Conservation (phyloP, 2,888 invertebrate species). For the Clusia tigrina region DNA sequence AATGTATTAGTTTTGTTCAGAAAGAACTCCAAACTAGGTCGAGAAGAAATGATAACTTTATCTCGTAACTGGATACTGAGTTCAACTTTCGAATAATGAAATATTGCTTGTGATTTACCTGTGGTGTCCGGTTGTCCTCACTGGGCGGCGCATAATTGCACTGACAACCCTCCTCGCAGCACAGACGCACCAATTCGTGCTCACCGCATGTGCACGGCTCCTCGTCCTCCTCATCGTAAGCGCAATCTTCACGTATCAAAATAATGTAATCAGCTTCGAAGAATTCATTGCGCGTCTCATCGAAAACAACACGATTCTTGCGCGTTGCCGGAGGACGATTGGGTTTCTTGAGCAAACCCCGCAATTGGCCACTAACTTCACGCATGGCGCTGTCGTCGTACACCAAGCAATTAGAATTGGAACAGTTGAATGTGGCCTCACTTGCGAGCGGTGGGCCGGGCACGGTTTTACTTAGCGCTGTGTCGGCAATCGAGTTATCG, state of each 20-base stretch:
- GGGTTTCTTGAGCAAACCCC: constrained; percentile 75
- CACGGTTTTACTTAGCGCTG: not conserved
- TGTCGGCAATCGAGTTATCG: not conserved
- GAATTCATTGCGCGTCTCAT: constrained; percentile 88
- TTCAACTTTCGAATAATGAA: too few species aligned
- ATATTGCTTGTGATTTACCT: constrained; percentile 60
- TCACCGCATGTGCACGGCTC: constrained; percentile 79
- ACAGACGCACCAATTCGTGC: constrained; percentile 71
- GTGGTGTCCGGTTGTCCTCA: constrained; percentile 59
- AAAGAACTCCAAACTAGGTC: too few species aligned
- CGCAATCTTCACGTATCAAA: constrained; percentile 86
- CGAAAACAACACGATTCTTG: constrained; percentile 85
- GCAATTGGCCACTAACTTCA: constrained; percentile 64
- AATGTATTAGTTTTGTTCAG: too few species aligned
- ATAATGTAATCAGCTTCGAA: constrained; percentile 94
- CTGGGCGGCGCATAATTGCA: constrained; percentile 64
- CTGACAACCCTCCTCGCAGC: constrained; percentile 75
- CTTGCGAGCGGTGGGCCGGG: too few species aligned
- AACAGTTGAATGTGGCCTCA: not conserved
- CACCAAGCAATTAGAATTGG: not conserved
- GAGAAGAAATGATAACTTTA: too few species aligned
- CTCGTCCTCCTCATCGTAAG: constrained; percentile 80
- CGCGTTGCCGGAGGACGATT: constrained; percentile 72
- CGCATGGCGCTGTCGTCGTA: constrained; percentile 53
- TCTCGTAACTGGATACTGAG: too few species aligned